phyloP scores from a whole-genome alignment of 2,113 vertebrate genomes.

The Cyrtonyx montezumae region DNA sequence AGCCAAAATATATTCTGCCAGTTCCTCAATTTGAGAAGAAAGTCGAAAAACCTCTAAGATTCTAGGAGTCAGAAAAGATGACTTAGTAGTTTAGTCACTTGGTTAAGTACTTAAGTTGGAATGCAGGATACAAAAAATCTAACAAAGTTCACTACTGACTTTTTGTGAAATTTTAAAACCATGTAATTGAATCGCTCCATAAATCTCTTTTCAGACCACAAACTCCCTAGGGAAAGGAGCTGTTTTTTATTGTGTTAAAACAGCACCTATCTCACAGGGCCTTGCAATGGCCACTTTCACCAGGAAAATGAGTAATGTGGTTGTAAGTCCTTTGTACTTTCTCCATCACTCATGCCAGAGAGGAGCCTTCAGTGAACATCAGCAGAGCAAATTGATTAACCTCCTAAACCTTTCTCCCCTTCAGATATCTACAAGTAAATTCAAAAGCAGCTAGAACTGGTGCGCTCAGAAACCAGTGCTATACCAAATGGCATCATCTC shows the following conservation, averaged over 20 bases:
- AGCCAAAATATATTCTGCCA: neutral
- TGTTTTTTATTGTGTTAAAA: fast-evolving
- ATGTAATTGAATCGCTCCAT: neutral
- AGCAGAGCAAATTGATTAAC: neutral
- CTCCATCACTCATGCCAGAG: neutral
- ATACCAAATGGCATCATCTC: fast-evolving
- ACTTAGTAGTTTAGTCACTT: neutral
- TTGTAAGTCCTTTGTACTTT: neutral
- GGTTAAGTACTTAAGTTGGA: neutral
- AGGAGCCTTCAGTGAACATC: neutral
- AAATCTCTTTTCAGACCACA: neutral
- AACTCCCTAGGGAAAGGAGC: neutral
- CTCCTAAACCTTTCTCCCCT: neutral
- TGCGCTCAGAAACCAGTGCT: neutral
- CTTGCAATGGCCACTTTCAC: neutral
- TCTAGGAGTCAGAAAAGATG: neutral
- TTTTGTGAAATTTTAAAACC: neutral
- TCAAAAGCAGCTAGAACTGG: fast-evolving
- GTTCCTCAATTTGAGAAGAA: neutral
- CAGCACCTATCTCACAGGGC: neutral
- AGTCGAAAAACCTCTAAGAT: neutral
- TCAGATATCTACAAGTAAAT: neutral
- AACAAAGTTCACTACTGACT: neutral
- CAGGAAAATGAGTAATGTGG: neutral
- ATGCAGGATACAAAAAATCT: neutral